phyloP scores from a whole-genome alignment of 2,888 invertebrate genomes.

The Epistrophe eligans region DNA sequence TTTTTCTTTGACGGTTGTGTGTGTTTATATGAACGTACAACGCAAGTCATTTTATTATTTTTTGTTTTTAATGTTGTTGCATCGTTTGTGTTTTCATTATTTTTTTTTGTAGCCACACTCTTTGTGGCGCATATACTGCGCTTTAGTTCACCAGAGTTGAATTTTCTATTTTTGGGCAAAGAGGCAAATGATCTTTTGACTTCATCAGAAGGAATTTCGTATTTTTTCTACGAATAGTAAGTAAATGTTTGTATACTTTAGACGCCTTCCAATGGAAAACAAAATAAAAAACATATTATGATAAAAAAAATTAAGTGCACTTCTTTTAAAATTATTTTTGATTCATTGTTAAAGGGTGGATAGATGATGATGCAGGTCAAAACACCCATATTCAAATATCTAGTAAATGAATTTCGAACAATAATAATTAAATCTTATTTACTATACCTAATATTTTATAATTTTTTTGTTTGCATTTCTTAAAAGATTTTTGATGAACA shows the following conservation, averaged over 20 bases:
- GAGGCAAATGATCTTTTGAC: constrained; percentile 74
- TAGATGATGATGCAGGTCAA: too few species aligned
- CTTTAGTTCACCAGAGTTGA: constrained; percentile 57
- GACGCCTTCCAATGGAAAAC: constrained; percentile 35
- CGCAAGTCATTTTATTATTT: constrained; percentile 35
- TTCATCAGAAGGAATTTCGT: constrained; percentile 61
- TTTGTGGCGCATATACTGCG: constrained; percentile 45
- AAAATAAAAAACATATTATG: neutral
- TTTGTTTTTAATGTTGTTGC: constrained; percentile 51
- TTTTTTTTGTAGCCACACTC: constrained; percentile 49
- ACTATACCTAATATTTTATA: too few species aligned
- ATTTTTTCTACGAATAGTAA: constrained; percentile 15
- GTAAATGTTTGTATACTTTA: constrained; percentile 9
- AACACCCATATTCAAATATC: too few species aligned
- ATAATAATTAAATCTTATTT: too few species aligned
- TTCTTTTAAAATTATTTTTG: neutral
- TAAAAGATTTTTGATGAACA: too few species aligned
- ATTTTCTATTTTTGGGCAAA: constrained; percentile 75
- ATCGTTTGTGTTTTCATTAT: constrained; percentile 41
- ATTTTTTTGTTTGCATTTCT: too few species aligned
- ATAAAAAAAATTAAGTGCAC: neutral
- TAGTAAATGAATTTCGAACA: too few species aligned
- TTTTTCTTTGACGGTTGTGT: constrained; percentile 30
- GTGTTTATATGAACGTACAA: constrained; percentile 44
- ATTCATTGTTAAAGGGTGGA: neutral